A percentile compares a stretch with the other conserved stretches of the same genome.
Evolutionary conservation across 2,797 vertebrate species (phyloP).

Genomic region (Aphelocoma californica): DNA sequence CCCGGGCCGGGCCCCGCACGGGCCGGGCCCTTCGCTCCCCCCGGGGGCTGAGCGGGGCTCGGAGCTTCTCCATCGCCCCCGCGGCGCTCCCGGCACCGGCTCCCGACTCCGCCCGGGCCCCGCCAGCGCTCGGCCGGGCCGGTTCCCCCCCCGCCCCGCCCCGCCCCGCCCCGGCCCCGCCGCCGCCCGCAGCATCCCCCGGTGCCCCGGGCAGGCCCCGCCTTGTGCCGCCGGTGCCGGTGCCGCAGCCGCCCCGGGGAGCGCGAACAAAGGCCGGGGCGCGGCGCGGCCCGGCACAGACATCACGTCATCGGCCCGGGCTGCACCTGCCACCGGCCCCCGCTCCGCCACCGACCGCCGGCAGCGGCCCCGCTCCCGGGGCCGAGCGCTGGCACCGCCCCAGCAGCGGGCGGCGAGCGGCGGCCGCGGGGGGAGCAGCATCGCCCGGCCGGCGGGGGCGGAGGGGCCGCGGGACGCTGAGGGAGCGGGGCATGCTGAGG

Average conservation of each 20-base stretch:
- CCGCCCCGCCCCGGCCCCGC: neutral
- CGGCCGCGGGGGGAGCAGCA: neutral
- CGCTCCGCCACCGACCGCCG: neutral
- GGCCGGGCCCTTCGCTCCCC: neutral
- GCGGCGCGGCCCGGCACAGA: conserved; percentile 65
- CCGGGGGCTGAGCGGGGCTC: neutral
- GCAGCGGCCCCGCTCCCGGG: neutral
- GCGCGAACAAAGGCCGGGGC: conserved; percentile 37
- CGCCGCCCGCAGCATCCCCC: neutral
- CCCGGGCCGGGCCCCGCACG: neutral
- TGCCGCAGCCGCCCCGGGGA: neutral
- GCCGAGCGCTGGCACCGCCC: neutral
- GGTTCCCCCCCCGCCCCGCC: no score
- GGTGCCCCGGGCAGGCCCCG: neutral
- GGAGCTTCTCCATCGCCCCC: neutral
- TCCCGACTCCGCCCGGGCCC: neutral
- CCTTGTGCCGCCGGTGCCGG: neutral
- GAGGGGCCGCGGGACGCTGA: neutral
- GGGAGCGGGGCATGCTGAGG: no score
- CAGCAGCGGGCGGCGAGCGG: neutral
- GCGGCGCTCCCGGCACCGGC: neutral
- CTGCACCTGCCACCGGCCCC: neutral
- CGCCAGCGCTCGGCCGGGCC: neutral
- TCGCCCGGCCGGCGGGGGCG: neutral
- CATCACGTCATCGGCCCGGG: conserved; percentile 70